These are phyloP conservation scores for Tridacna gigas DNA, from an alignment of 2,888 invertebrate species.

Conservation along the genomic window DNA sequence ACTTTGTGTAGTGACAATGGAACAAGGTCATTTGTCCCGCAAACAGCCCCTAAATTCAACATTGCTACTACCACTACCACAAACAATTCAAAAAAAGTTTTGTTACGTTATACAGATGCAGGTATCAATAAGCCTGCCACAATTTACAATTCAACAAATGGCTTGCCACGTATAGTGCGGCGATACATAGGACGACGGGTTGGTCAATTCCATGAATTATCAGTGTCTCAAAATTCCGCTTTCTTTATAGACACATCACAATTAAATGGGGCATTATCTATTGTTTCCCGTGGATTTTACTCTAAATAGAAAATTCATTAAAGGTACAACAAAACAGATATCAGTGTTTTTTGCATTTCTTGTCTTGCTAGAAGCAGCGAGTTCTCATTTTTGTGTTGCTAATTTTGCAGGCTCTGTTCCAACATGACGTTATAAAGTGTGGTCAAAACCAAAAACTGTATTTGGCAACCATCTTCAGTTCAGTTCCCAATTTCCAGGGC, in stretches of 20 bases:
- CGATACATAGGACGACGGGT: constrained; percentile 70
- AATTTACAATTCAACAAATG: constrained; percentile 42
- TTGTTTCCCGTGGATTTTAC: constrained; percentile 68
- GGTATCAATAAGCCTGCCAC: constrained; percentile 68
- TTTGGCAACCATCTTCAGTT: no score
- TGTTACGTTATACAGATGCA: constrained; percentile 72
- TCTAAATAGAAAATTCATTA: constrained; percentile 16
- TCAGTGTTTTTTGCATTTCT: no score
- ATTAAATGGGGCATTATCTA: constrained; percentile 71
- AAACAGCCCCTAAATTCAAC: constrained; percentile 19
- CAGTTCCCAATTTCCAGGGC: no score
- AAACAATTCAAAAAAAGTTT: constrained; percentile 60
- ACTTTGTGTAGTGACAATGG: constrained; percentile 43
- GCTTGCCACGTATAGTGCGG: constrained; percentile 67
- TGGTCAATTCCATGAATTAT: constrained; percentile 66
- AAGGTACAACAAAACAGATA: background rate
- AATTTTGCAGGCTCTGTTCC: no score
- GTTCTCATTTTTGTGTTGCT: no score
- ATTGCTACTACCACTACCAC: constrained; percentile 28
- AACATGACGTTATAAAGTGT: no score
- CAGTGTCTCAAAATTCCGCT: constrained; percentile 59
- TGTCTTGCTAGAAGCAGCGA: no score
- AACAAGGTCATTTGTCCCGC: background rate
- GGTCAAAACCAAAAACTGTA: no score
- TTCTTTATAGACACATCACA: constrained; percentile 73